These are phyloP conservation scores for Dipodomys merriami DNA, from an alignment of 2,113 vertebrate species.

Conservation along the genomic window DNA sequence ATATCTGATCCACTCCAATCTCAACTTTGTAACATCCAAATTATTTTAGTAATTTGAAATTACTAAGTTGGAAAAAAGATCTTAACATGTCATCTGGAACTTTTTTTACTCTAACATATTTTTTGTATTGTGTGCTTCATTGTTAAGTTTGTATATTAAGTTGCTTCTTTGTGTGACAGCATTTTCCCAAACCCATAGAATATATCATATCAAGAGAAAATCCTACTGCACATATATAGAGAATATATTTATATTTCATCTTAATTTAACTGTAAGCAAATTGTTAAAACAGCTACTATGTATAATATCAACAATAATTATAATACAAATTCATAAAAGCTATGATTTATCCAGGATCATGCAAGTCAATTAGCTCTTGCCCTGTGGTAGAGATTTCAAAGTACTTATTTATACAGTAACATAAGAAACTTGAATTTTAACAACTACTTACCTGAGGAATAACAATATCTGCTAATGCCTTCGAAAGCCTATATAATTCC, in stretches of 20 bases:
- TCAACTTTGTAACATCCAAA: slow-evolving; percentile 6
- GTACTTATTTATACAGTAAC: not conserved
- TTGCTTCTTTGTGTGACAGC: not conserved
- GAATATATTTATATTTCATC: too few species aligned
- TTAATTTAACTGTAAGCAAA: not conserved
- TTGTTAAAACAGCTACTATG: not conserved
- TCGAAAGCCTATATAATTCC: slow-evolving; percentile 94
- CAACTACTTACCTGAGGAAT: slow-evolving; percentile 91
- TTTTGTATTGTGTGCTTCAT: not conserved
- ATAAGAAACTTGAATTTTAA: slow-evolving; percentile 35
- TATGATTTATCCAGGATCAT: slow-evolving; percentile 11
- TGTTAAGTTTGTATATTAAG: not conserved
- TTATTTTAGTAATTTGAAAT: not conserved
- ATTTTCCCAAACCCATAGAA: not conserved
- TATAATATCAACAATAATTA: not conserved
- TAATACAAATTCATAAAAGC: slow-evolving; percentile 23
- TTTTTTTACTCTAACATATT: not conserved
- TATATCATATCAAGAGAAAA: not conserved
- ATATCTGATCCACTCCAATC: not conserved
- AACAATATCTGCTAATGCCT: slow-evolving; percentile 94
- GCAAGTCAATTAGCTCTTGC: slow-evolving; percentile 30
- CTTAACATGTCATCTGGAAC: not conserved
- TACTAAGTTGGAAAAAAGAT: not conserved
- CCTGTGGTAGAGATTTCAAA: not conserved
- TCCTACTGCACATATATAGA: not conserved